Evolutionary conservation across 2,888 invertebrate species (phyloP).

Genomic region (Melanophora roralis): DNA sequence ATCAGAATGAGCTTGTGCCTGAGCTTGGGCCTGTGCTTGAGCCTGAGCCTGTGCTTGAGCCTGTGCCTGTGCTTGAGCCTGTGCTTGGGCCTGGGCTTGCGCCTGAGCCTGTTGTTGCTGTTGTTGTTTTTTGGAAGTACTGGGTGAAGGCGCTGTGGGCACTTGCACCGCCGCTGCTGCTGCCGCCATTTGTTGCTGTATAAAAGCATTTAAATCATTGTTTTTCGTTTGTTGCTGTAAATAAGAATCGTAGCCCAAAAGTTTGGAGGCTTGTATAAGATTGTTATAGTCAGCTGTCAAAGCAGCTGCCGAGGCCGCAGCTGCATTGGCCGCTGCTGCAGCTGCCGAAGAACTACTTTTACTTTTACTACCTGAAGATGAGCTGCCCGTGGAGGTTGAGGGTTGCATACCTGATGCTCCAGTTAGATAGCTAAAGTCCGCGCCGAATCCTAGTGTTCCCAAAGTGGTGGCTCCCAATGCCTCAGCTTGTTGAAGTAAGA

Average conservation of each 20-base stretch:
- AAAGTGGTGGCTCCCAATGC: slow-evolving; percentile 76
- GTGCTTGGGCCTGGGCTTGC: slow-evolving; percentile 66
- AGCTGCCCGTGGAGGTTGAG: slow-evolving; percentile 43
- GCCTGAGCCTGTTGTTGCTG: slow-evolving; percentile 56
- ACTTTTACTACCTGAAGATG: slow-evolving; percentile 57
- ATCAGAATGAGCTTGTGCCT: slow-evolving; percentile 71
- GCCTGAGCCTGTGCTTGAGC: slow-evolving; percentile 7
- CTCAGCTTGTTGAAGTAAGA: slow-evolving; percentile 76
- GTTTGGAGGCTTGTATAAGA: slow-evolving; percentile 75
- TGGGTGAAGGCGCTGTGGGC: slow-evolving; percentile 66
- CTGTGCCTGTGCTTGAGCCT: slow-evolving; percentile 51
- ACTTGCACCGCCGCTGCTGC: slow-evolving; percentile 67
- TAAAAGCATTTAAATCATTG: slow-evolving; percentile 74
- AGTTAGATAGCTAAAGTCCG: slow-evolving; percentile 74
- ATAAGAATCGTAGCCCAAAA: slow-evolving; percentile 76
- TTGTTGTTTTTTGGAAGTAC: slow-evolving; percentile 62
- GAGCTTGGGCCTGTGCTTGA: slow-evolving; percentile 65
- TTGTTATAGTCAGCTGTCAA: slow-evolving; percentile 75
- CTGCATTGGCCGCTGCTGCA: slow-evolving; percentile 64
- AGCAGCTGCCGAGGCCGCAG: slow-evolving; percentile 71
- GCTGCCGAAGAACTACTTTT: slow-evolving; percentile 62
- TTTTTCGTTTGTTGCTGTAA: slow-evolving; percentile 74
- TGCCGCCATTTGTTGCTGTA: slow-evolving; percentile 76
- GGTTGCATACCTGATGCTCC: slow-evolving; percentile 65
- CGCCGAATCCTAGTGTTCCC: slow-evolving; percentile 75